These are phyloP conservation scores for Puma concolor DNA, from an alignment of 2,113 vertebrate species.

Conservation along the genomic window DNA sequence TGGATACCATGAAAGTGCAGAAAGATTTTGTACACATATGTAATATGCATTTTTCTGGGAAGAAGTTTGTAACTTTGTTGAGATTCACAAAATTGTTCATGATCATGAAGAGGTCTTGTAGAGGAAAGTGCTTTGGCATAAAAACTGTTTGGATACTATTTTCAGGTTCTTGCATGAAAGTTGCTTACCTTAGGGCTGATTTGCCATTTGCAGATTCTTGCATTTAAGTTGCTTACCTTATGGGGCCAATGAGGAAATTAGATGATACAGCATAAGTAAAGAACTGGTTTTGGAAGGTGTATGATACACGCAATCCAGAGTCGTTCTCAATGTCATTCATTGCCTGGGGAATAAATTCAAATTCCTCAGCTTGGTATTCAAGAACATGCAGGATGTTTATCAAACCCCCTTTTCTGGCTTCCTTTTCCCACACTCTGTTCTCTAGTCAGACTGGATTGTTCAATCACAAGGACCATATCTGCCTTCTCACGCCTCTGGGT, in stretches of 20 bases:
- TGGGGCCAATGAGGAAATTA: not conserved
- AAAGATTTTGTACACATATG: not conserved
- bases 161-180: not conserved
- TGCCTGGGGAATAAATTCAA: not conserved
- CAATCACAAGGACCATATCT: not conserved
- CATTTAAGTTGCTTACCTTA: not conserved
- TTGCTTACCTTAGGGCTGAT: no score
- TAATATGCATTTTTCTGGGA: not conserved
- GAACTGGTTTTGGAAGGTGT: not conserved
- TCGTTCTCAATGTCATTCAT: not conserved
- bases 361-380: not conserved
- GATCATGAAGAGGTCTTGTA: not conserved
- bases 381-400: not conserved
- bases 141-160: slow-evolving; percentile 6
- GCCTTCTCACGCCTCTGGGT: not conserved
- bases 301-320: not conserved
- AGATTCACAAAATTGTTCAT: not conserved
- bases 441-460: not conserved
- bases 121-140: not conserved
- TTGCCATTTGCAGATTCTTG: not conserved
- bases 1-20: not conserved
- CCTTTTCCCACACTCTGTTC: not conserved
- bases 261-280: not conserved
- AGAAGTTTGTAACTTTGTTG: not conserved
- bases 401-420: not conserved